A percentile compares a stretch with the other conserved stretches of the same genome.
Evolutionary conservation across 2,888 invertebrate species (phyloP).

Genomic region (Chirona hameri): DNA sequence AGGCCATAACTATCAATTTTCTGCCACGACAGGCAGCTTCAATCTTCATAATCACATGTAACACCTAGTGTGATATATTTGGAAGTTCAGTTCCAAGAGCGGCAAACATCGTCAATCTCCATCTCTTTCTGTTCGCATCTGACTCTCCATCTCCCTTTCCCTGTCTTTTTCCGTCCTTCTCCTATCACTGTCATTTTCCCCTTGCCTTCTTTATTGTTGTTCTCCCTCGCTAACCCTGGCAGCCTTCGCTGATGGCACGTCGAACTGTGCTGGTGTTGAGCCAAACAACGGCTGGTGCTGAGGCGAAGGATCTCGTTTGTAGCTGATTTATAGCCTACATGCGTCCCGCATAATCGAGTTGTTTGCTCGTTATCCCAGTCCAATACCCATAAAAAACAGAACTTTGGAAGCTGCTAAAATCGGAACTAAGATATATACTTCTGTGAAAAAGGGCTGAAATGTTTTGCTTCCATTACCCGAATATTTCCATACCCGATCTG

Average conservation of each 20-base stretch:
- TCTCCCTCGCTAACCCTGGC: neutral
- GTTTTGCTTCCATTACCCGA: no score
- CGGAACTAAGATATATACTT: neutral
- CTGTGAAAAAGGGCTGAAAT: neutral
- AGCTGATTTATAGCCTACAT: neutral
- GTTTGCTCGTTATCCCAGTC: neutral
- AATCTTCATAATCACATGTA: no score
- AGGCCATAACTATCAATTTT: no score
- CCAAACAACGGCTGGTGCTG: neutral
- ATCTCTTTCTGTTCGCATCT: neutral
- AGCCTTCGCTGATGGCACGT: neutral
- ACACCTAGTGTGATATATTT: no score
- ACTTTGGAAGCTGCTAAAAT: neutral
- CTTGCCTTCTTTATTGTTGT: neutral
- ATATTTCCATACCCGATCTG: no score
- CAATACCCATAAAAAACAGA: neutral
- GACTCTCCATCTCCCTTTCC: neutral
- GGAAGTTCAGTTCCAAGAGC: no score
- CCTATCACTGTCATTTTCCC: no score
- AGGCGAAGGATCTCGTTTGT: neutral
- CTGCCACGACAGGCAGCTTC: no score
- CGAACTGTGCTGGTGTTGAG: neutral
- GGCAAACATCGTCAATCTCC: neutral
- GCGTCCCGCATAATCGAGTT: conserved; percentile 23
- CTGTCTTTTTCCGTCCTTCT: neutral